Base-by-base conservation (phyloP, 2,797 vertebrate genomes). In the Danionella dracula region DNA sequence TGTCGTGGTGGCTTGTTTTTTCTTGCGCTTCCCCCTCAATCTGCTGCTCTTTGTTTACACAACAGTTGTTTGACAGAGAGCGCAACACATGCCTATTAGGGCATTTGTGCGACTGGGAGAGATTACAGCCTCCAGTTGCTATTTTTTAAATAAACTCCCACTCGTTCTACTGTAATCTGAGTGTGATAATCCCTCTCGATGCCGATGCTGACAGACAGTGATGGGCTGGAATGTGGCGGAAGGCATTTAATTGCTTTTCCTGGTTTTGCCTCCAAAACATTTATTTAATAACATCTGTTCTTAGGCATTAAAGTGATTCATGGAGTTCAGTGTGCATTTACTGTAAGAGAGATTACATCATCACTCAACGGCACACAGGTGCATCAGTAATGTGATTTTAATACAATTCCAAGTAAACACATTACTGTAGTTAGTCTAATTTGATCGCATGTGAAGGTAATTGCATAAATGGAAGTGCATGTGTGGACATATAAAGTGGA, bases 51-150 rank as follows among this genome's bases (percentile, higher is more conserved):
- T 76, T 76, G 75, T 77, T 77, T 77, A 73, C 66, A 65, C 75
- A 76, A 74, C 68, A 76, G 71, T 76, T 76, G 75, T 66, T 69
- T 74, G 75, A 76, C 68, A 73, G 71, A 73, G 67, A 66, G 57
- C 40, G 63, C 75, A 71, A 71, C 71, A 74, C 71, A 71, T 77
- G 75, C 75, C 75, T 77, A 74, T 74, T 74, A 77, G 75, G 71
- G 65, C 61, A 71, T 74, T 77, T 74, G 65, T 71, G 68, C 68
- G 58, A 65, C 70, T 56, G 46, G 38, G 65, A 66, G 65, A 74
- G 68, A 77, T 76, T 74, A 76, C 72, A 71, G 68, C 71, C 71
- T 76, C 64, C 66, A 73, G 54, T 56, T 73, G 70, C 53, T 71
- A 27, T 27, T 71, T 71, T 72, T 76, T 73, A 77, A 77, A 77